phyloP scores from a whole-genome alignment of 2,888 invertebrate genomes.

The Beris morrisii region DNA sequence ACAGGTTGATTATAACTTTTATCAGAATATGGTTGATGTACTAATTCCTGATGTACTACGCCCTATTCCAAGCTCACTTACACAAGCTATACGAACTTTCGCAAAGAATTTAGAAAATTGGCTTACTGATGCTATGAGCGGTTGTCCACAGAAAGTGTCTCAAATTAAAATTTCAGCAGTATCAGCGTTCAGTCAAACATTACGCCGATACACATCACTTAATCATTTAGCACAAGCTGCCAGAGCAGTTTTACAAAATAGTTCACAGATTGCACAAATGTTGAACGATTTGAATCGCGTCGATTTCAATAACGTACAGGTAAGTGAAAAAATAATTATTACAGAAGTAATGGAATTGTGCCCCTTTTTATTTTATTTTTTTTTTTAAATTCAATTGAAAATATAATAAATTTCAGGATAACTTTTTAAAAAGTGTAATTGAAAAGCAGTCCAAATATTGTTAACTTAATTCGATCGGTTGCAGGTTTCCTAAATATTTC shows the following conservation, averaged over 20 bases:
- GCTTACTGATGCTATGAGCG: slow-evolving; percentile 81
- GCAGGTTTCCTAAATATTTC: too few species aligned
- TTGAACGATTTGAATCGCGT: slow-evolving; percentile 93
- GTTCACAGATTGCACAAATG: slow-evolving; percentile 95
- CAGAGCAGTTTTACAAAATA: slow-evolving; percentile 92
- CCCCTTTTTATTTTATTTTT: slow-evolving; percentile 1
- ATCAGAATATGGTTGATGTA: slow-evolving; percentile 94
- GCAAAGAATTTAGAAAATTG: slow-evolving; percentile 91
- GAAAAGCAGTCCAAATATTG: too few species aligned
- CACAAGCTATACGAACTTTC: slow-evolving; percentile 90
- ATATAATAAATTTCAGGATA: too few species aligned
- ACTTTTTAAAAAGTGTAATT: too few species aligned
- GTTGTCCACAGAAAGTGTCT: slow-evolving; percentile 79
- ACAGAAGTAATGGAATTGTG: neutral
- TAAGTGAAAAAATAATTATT: slow-evolving; percentile 47
- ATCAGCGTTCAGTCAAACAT: slow-evolving; percentile 89
- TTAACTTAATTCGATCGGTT: too few species aligned
- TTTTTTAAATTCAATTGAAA: too few species aligned
- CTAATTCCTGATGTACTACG: slow-evolving; percentile 94
- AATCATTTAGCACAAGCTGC: slow-evolving; percentile 91
- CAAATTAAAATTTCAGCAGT: slow-evolving; percentile 83
- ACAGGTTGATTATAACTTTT: slow-evolving; percentile 84
- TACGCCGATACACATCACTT: slow-evolving; percentile 93
- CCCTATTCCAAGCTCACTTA: slow-evolving; percentile 91
- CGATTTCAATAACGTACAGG: slow-evolving; percentile 96